Evolutionary conservation across 2,113 vertebrate species (phyloP), one percentile per base, ranked within the genome.

Genomic region (Melanostigma gelatinosum): DNA sequence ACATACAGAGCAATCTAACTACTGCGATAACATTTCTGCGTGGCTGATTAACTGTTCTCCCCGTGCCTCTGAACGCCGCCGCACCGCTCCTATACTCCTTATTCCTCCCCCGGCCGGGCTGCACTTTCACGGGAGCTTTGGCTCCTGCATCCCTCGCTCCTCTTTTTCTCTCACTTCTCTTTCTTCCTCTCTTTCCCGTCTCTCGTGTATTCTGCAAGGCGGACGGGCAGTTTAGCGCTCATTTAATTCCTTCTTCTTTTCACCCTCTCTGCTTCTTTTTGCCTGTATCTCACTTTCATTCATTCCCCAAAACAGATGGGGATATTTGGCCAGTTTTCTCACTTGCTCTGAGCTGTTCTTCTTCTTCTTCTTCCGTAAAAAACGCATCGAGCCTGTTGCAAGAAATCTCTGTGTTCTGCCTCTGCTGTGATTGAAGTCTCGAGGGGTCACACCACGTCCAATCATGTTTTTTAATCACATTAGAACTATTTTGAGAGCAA

Each of bases 21-120:
- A 95, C 87, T 78, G 88, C 80, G 84, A 91, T 91, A 93, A 87
- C 87, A 90, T 91, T 94, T 92, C 84, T 90, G 90, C 87, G 81
- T 80, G 90, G 79, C 84, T 93, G 94, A 94, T 92, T 91, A 93
- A 85, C 82, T 80, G 75, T 83, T 85, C 88, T 84, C 75, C 80
- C 82, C 3, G 82, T 57, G 86, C 90, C 80, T 83, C 86, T 81
- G 66, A 83, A 83, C 57, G 72, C 80, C 61, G 79, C 69, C 20
- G 72, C 89, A 72, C 84, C 87, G 72, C 83, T 75, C 83, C 86
- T 72, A 80, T 87, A 85, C 93, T 91, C 48, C 92, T 93, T 92
- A 92, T 85, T 91, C 73, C 79, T 89, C 79, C 79, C 83, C 83
- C 74, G 86, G 70, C 76, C 29, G 50, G 82, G 82, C 82, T 50